Percentiles rank a stretch among this genome's conserved stretches.
Evolutionary conservation across 2,113 vertebrate genomes (phyloP).

Genomic region (Dolichallabes microphthalmus): DNA sequence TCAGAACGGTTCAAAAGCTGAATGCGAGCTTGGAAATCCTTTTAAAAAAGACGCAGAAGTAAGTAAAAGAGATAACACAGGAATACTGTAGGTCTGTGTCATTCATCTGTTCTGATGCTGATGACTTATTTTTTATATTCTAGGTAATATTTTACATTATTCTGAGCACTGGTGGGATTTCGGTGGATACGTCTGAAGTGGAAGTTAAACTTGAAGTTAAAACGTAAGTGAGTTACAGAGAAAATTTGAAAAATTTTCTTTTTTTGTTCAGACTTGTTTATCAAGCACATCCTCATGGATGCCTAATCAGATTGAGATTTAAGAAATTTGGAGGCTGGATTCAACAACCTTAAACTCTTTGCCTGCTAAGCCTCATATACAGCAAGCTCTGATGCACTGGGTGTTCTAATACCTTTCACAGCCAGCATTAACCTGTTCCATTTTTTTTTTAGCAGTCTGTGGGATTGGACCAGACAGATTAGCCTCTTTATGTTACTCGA

Average conservation of each 20-base stretch:
- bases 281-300: no score
- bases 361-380: no score
- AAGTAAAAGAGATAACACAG: slow-evolving; percentile 58
- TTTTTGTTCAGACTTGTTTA: no score
- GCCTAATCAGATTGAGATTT: no score
- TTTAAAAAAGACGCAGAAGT: slow-evolving; percentile 83
- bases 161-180: slow-evolving; percentile 82
- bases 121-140: slow-evolving; percentile 38
- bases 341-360: no score
- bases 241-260: neutral
- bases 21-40: slow-evolving; percentile 92
- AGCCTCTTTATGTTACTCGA: no score
- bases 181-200: slow-evolving; percentile 79
- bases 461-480: no score
- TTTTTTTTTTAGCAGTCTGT: no score
- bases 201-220: slow-evolving; percentile 80
- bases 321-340: no score
- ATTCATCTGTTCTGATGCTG: neutral
- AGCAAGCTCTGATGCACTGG: no score
- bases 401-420: no score
- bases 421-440: no score
- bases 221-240: slow-evolving; percentile 74
- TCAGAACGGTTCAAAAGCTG: slow-evolving; percentile 79
- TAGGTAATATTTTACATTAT: slow-evolving; percentile 88
- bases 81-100: neutral